These are phyloP conservation scores for Elegia similella DNA, from an alignment of 2,888 invertebrate species.

Conservation along the genomic window DNA sequence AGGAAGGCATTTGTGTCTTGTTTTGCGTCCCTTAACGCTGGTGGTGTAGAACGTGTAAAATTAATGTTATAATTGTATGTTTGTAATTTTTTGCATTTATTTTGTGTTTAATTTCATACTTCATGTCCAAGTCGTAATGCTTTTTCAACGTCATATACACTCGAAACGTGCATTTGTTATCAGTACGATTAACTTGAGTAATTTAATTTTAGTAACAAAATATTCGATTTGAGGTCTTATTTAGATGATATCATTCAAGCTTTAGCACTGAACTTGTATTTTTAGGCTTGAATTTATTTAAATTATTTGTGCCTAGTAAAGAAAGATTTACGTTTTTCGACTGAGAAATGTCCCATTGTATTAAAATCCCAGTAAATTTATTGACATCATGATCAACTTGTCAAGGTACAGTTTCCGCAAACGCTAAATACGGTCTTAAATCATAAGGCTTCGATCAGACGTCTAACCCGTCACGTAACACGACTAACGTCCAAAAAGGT, in stretches of 20 bases:
- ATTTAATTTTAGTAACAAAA: not conserved
- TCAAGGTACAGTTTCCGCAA: no score
- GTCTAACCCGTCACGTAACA: not conserved
- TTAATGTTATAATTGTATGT: no score
- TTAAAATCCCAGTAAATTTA: no score
- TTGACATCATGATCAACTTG: no score
- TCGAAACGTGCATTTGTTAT: not conserved
- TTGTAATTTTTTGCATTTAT: not conserved
- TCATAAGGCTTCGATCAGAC: not conserved
- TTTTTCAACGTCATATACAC: not conserved
- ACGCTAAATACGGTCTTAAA: conserved; percentile 1
- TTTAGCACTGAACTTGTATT: not conserved
- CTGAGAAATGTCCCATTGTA: no score
- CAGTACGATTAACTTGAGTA: not conserved
- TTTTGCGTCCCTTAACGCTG: no score
- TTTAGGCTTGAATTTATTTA: not conserved
- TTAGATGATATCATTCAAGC: not conserved
- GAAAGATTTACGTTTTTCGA: no score
- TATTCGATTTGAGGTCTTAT: not conserved
- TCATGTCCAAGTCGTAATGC: not conserved
- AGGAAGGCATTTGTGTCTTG: no score
- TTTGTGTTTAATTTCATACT: not conserved
- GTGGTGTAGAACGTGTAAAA: no score
- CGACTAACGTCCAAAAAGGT: conserved; percentile 27
- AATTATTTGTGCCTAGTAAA: not conserved